Conservation (phyloP, 2,797 vertebrate species). For the Enoplosus armatus region DNA sequence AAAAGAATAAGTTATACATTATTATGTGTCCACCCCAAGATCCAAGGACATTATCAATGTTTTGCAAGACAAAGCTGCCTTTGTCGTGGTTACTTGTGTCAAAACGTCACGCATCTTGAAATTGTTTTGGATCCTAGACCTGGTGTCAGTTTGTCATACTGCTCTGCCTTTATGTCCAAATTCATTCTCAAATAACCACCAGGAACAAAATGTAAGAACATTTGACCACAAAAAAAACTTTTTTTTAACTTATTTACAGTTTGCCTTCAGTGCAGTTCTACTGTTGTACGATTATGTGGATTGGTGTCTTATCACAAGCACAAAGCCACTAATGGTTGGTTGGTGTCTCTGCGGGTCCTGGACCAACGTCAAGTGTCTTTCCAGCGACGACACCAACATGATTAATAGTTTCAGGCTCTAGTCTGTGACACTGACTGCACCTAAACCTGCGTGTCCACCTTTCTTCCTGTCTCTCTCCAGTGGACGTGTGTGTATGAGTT, state of each 20-base stretch:
- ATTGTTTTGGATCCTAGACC: background rate
- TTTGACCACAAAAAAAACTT: background rate
- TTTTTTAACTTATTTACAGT: background rate
- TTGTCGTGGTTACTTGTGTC: background rate
- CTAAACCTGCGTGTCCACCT: background rate
- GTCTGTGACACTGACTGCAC: background rate
- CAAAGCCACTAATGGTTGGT: background rate
- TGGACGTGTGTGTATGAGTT: slow-evolving; percentile 99
- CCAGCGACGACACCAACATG: background rate
- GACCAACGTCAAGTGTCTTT: background rate
- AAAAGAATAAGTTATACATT: background rate
- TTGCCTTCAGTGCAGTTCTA: background rate
- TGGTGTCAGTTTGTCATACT: background rate
- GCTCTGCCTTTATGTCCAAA: background rate
- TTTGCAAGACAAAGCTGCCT: background rate
- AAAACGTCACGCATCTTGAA: background rate
- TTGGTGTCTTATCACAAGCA: background rate
- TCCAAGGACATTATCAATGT: too few relatives aligned
- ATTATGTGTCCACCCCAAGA: too few relatives aligned
- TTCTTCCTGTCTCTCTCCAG: slow-evolving; percentile 74
- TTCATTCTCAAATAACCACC: background rate
- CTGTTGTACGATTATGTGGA: background rate
- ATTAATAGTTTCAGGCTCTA: background rate
- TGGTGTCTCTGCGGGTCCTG: background rate
- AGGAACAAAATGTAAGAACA: background rate